Evolutionary conservation across 2,888 invertebrate genomes (phyloP).

Genomic region (Pseudeuparius sepicola): DNA sequence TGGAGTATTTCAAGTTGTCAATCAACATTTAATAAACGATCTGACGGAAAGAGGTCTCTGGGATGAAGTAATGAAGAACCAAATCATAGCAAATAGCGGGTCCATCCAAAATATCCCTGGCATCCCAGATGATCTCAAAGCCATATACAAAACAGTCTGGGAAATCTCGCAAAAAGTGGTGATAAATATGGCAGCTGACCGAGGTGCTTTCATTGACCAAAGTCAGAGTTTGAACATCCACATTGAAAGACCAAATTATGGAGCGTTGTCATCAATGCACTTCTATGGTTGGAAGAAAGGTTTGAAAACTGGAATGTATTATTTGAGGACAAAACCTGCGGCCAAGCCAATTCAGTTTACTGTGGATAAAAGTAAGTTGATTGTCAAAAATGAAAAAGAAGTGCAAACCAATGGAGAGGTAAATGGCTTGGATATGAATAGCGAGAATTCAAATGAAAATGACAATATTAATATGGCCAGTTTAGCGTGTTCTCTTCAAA

Average conservation of each 20-base stretch:
- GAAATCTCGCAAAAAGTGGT: conserved; percentile 90
- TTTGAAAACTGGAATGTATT: conserved; percentile 98
- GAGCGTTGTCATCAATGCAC: conserved; percentile 94
- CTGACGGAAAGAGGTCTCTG: conserved; percentile 84
- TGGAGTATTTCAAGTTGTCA: conserved; percentile 88
- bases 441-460: conserved; percentile 37
- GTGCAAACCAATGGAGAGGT: conserved; percentile 9
- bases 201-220: conserved; percentile 98
- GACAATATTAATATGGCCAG: conserved; percentile 69
- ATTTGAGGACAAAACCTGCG: conserved; percentile 90
- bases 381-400: conserved; percentile 25
- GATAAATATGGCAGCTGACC: conserved; percentile 94
- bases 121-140: conserved; percentile 77
- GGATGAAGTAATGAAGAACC: conserved; percentile 93
- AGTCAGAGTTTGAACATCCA: conserved; percentile 97
- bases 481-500: conserved; percentile 76
- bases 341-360: conserved; percentile 96
- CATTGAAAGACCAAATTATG: conserved; percentile 89
- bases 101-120: conserved; percentile 81
- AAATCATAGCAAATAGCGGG: conserved; percentile 82
- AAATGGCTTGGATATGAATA: conserved; percentile 18
- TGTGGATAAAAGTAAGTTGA: conserved; percentile 73
- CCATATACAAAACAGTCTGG: conserved; percentile 94
- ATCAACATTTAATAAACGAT: conserved; percentile 90
- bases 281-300: conserved; percentile 97